Evolutionary conservation across 1,140 invertebrate species (phyloP), one percentile per base, ranked within the genome.

Genomic region (Cydia fagiglandana): DNA sequence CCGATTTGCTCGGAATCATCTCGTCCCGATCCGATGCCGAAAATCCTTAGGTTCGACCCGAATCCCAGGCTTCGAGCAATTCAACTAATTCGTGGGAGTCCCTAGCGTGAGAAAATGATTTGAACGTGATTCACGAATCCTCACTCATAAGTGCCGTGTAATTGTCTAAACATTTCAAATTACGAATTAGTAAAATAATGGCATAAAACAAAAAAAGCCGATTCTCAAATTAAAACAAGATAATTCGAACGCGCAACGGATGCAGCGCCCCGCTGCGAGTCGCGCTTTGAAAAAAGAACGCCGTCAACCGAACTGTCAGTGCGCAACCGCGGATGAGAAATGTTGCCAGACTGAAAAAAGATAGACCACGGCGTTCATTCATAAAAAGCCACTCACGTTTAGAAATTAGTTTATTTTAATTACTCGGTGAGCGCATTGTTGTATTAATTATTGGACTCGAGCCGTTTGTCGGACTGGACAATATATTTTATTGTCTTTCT

Each of bases 391-490:
- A 84, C 82, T 87, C 82, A 84, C 82, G 82, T 86, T 91, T 89
- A 89, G 90, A 90, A 90, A 91, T 93, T 90, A 89, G 90, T 91
- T 91, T 91, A 91, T 93, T 92, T 92, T 92, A 92, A 92, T 92
- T 91, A 91, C 83, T 82, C 84, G 83, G 77, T 87, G 83, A 86
- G 80, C 79, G 84, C 85, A 91, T 90, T 91, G 87, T 90, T 88
- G 85, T 93, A 91, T 91, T 93, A 91, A 92, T 90, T 88, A 89
- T 88, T 85, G 77, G 80, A 73, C 73, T 78, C 77, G 77, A 75
- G 79, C 75, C 78, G 82, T 81, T 86, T 80, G 77, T 77, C 45
- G 70, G 64, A 79, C 79, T 83, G 85, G 91, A 91, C 89, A 90
- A 91, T 91, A 90, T 92, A 93, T 93, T 91, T 89, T 91, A 93